Evolutionary conservation across 1,140 invertebrate genomes (phyloP), one percentile per base, ranked within the genome.

Genomic region (Lepidurus couesii): DNA sequence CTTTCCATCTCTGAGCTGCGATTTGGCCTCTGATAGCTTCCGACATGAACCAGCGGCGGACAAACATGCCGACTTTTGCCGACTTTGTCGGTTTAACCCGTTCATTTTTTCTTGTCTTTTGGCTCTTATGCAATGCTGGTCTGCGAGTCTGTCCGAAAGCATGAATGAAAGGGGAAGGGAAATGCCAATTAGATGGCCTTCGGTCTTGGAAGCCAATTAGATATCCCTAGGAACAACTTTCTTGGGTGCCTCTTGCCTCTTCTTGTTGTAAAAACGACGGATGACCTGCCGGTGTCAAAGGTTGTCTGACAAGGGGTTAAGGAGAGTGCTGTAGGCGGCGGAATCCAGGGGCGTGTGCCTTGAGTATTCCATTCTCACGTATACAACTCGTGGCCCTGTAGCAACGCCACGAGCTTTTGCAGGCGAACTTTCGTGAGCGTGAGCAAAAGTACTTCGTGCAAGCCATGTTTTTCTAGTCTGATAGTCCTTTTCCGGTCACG

Each of bases 271-370:
- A 65, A 65, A 16, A 47, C 2, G 45, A 16, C 10, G 10, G 53
- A 65, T 13, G 53, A 65, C 53, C 53, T 65, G 13, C 3, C 9
- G 53, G 8, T 65, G 53, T 65, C 53, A 65, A 65, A 65, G 53
- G 53, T 65, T 16, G 53, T 13, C 13, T 7, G 21, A 47, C 16
- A 16, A 34, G 34, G 34, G 34, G 34, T 10, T 16, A 10, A 1
- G 10, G 10, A 47, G 45, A 47, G 45, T 10, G 45, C 10, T 47
- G 45, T 47, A 16, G 45, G 10, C 10, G 45, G 53, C 16, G 53
- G 53, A 65, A 65, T 65, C n/a, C 53, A 65, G 21, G 53, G 53
- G 53, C 53, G 53, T 65, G 53, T 65, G 53, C 53, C 53, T 65
- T 65, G 45, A 47, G 6, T 47, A 47, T 47, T 47, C 16, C 53